These are phyloP conservation scores for Myripristis jacobus DNA, from an alignment of 2,797 vertebrate species.

Conservation along the genomic window DNA sequence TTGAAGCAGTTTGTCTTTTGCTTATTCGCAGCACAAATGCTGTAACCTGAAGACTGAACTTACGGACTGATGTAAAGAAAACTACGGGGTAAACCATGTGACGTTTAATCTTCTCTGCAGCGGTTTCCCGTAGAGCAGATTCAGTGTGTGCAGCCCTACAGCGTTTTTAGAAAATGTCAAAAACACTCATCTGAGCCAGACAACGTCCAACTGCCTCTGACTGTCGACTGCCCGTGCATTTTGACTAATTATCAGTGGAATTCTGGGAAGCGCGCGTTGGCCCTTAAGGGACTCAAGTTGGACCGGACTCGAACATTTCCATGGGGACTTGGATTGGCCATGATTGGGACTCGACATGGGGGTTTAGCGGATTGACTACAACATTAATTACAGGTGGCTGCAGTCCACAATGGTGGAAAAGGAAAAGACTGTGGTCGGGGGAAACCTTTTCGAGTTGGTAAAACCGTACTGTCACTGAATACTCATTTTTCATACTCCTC, in stretches of 20 bases:
- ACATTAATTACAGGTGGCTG: slow-evolving; percentile 24
- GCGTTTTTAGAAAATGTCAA: slow-evolving; percentile 13
- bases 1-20: too few species aligned
- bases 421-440: slow-evolving; percentile 14
- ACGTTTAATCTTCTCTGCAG: background rate
- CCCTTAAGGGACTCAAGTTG: slow-evolving; percentile 1
- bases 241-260: slow-evolving; percentile 25
- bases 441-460: slow-evolving; percentile 27
- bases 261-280: slow-evolving; percentile 29
- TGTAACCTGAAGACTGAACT: too few species aligned
- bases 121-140: background rate
- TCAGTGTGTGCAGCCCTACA: background rate
- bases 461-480: background rate
- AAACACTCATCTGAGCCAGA: background rate
- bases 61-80: background rate
- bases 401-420: slow-evolving; percentile 25
- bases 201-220: slow-evolving; percentile 11
- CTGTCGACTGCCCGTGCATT: background rate
- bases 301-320: slow-evolving; percentile 22
- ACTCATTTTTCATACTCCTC: slow-evolving; percentile 3
- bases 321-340: background rate
- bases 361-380: slow-evolving; percentile 19
- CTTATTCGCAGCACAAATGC: too few species aligned
- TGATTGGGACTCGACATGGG: slow-evolving; percentile 14
- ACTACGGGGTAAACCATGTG: background rate